Evolutionary conservation across 2,888 invertebrate genomes (phyloP), one percentile per base, ranked within the genome.

Genomic region (Syrphus vitripennis): DNA sequence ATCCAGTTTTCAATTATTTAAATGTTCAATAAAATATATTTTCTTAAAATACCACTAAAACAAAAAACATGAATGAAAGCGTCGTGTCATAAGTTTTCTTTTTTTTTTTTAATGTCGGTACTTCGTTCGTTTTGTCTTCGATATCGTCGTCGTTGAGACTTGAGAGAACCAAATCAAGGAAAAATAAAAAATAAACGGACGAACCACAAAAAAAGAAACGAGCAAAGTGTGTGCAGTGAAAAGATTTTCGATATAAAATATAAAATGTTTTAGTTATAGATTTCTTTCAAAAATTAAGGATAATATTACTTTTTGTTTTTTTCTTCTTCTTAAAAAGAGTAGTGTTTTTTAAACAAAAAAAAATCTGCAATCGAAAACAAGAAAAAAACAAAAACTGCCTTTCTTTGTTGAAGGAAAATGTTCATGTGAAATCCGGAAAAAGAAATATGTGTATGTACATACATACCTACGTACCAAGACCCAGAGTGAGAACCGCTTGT

Each of bases 1-100:
- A 37, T 19, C 5, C 9, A 12, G 2, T 34, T 55, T 63, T 45
- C 34, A 42, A 63, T 12, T 45, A 48, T 21, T 70, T 21, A 53
- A 70, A 48, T 50, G 14, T 65, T 61, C 59, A 34, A 40, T 37
- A 50, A 37, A 31, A 40, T 26, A 26, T n/a, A 34, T 37, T 45
- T 19, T n/a, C 19, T 29, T 55, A 21, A 34, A 10, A 40, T 19
- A 2, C 21, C 50, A 61, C 26, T 63, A 42, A 72, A 48, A 31
- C 29, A 50, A 71, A 71, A 79, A 83, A 75, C 42, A 80, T 61
- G 37, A 72, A 84, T 84, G 72, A 61, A 72, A 81, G 81, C 84
- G 84, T 81, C 80, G 80, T 77, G 80, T 84, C 84, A 72, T 84
- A 71, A 59, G 61, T 81, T 81, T 74, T 67, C 55, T 37, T 72